A percentile compares a stretch with the other conserved stretches of the same genome.
phyloP scores from a whole-genome alignment of 2,797 vertebrate genomes.

The Caiman crocodilus region DNA sequence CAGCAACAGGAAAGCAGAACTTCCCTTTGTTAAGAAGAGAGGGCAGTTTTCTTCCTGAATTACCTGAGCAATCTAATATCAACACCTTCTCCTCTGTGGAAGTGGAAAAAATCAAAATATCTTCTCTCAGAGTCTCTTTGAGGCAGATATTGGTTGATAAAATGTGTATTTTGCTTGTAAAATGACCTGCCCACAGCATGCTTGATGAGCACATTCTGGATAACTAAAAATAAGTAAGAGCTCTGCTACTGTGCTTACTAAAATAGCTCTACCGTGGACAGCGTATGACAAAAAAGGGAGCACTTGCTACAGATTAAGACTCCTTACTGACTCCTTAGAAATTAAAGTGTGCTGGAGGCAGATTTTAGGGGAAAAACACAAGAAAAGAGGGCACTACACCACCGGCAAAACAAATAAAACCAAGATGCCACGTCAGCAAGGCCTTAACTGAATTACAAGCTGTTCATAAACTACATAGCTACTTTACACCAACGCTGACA shows the following conservation, averaged over 20 bases:
- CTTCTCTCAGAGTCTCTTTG: not conserved
- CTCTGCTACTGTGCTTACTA: not conserved
- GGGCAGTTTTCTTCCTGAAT: not conserved
- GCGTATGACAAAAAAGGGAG: not conserved
- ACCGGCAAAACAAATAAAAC: not conserved
- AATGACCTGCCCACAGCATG: not conserved
- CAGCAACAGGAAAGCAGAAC: not conserved
- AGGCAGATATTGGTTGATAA: not conserved
- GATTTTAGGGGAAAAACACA: not conserved
- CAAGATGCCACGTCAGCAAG: not conserved
- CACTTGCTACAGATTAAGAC: not conserved
- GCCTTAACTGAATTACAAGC: not conserved
- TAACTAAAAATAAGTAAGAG: not conserved
- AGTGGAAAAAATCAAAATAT: not conserved
- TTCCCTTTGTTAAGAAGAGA: not conserved
- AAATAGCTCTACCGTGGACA: not conserved
- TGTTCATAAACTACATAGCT: not conserved
- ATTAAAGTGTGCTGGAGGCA: not conserved
- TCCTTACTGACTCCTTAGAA: not conserved
- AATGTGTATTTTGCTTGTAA: not conserved
- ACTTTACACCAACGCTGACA: not conserved
- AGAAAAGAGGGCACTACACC: not conserved
- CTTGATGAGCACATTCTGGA: not conserved
- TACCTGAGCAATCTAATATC: not conserved
- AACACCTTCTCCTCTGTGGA: not conserved